phyloP scores from a whole-genome alignment of 2,888 invertebrate genomes.

The Cacoxenus indagator region DNA sequence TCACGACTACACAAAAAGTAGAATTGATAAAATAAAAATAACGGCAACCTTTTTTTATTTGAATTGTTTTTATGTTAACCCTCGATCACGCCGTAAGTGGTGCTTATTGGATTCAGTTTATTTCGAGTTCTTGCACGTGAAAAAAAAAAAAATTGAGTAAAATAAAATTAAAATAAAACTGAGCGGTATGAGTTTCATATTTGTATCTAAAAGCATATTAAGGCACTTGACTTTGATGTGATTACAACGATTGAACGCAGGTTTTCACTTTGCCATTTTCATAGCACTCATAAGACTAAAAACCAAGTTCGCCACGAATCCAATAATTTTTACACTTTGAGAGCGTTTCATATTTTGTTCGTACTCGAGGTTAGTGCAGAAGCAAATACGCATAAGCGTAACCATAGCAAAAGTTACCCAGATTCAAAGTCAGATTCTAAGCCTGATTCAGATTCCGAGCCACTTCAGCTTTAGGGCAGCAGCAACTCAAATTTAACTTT shows the following conservation, averaged over 20 bases:
- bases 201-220: neutral
- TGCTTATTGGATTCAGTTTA: conserved; percentile 7
- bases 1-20: neutral
- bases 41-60: neutral
- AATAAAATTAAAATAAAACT: neutral
- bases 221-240: conserved; percentile 7
- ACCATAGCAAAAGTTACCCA: neutral
- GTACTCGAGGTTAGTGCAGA: neutral
- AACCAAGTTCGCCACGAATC: neutral
- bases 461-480: neutral
- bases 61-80: neutral
- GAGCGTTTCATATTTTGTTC: neutral
- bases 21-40: neutral
- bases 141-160: neutral
- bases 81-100: too few relatives aligned
- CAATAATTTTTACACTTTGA: neutral
- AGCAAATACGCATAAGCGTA: neutral
- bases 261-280: neutral
- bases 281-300: neutral
- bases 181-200: too few relatives aligned
- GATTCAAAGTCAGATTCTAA: too few relatives aligned
- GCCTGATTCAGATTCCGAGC: too few relatives aligned
- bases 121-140: too few relatives aligned
- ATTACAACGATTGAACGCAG: neutral
- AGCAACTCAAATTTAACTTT: too few relatives aligned